phyloP scores from a whole-genome alignment of 2,888 invertebrate genomes.

The Tillus elongatus region DNA sequence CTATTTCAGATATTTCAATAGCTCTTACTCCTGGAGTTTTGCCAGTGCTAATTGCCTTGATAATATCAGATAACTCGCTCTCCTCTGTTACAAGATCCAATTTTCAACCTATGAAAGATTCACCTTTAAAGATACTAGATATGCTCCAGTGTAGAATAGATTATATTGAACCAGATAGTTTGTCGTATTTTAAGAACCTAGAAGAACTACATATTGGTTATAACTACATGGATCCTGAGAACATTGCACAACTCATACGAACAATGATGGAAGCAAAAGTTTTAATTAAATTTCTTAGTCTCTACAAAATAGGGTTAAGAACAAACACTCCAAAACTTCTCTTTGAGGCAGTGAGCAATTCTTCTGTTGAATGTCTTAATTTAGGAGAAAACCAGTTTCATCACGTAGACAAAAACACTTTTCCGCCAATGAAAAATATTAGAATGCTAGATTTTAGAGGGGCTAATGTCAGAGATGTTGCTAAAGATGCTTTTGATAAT shows the following conservation, averaged over 20 bases:
- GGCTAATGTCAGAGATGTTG: slow-evolving; percentile 45
- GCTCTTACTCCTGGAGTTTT: too few species aligned
- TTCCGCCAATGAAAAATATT: slow-evolving; percentile 47
- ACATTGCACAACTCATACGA: slow-evolving; percentile 42
- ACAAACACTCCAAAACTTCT: slow-evolving; percentile 44
- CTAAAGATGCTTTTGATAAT: slow-evolving; percentile 42
- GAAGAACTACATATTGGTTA: slow-evolving; percentile 45
- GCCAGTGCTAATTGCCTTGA: too few species aligned
- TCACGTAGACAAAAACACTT: slow-evolving; percentile 43
- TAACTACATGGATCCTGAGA: slow-evolving; percentile 44
- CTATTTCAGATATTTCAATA: too few species aligned
- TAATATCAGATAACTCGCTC: too few species aligned
- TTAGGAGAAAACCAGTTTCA: slow-evolving; percentile 51
- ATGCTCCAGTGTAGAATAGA: slow-evolving; percentile 48
- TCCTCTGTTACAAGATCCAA: too few species aligned
- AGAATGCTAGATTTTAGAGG: slow-evolving; percentile 46
- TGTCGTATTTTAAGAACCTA: slow-evolving; percentile 43
- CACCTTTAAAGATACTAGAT: slow-evolving; percentile 42
- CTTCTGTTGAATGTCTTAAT: slow-evolving; percentile 44
- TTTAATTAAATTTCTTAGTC: slow-evolving; percentile 42
- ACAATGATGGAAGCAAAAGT: slow-evolving; percentile 38
- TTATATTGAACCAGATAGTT: slow-evolving; percentile 45
- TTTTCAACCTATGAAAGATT: slow-evolving; percentile 45
- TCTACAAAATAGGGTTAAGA: slow-evolving; percentile 48
- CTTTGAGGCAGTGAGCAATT: slow-evolving; percentile 45